phyloP scores from a whole-genome alignment of 2,113 vertebrate species.

The Athene noctua region DNA sequence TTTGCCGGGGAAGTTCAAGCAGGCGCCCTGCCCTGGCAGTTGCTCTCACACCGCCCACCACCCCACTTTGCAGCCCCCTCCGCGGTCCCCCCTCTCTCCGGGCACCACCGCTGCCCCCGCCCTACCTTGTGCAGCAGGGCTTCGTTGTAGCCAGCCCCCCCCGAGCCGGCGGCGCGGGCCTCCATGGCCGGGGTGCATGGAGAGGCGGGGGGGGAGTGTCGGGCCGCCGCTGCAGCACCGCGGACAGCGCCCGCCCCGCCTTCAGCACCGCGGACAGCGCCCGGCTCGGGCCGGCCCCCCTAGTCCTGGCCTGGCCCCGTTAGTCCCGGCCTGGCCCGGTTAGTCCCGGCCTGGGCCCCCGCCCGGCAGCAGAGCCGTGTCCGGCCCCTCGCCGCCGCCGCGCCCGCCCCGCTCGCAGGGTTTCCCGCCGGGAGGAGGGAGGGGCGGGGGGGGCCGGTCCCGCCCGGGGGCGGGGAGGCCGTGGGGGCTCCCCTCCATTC shows the following conservation, averaged over 20 bases:
- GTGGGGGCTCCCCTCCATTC: neutral
- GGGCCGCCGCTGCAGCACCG: neutral
- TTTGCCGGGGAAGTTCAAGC: neutral
- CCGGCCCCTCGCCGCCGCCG: neutral
- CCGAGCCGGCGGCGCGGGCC: constrained; percentile 32
- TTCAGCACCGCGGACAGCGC: constrained; percentile 24
- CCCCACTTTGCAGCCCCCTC: neutral
- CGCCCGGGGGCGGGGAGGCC: neutral
- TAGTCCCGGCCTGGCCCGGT: neutral
- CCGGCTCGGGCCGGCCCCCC: neutral
- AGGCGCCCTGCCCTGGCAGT: neutral
- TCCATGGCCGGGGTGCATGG: neutral
- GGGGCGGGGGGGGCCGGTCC: neutral
- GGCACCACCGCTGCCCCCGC: no score
- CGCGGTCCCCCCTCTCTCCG: no score
- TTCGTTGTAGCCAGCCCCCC: constrained; percentile 69
- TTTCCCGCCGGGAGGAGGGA: neutral
- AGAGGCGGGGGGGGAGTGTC: neutral
- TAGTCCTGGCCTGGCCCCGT: neutral
- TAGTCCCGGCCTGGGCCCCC: no score
- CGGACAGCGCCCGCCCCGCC: neutral
- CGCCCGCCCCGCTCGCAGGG: neutral
- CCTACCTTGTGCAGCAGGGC: constrained; percentile 80
- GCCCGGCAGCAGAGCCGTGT: neutral
- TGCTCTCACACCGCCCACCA: neutral